These are phyloP conservation scores for Cydia splendana DNA, from an alignment of 1,140 invertebrate genomes.

Conservation along the genomic window DNA sequence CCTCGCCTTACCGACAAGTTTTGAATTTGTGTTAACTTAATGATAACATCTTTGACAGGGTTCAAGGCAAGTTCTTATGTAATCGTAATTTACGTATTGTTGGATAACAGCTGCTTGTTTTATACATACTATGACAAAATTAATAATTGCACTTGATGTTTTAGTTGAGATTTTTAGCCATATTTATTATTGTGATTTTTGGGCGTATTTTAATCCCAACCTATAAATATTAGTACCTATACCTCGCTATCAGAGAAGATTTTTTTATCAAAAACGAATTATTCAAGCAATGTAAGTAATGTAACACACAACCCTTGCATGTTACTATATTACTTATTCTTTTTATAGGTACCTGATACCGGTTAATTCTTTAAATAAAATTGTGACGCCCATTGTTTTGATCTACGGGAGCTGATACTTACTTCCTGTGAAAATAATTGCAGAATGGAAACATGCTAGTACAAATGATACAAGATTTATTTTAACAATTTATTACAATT, in stretches of 20 bases:
- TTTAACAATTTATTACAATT: no score
- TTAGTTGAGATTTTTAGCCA: background rate
- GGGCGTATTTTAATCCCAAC: background rate
- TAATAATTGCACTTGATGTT: background rate
- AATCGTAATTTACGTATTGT: slow-evolving; percentile 49
- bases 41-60: slow-evolving; percentile 42
- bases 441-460: no score
- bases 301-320: no score
- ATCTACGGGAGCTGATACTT: no score
- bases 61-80: slow-evolving; percentile 60
- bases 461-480: no score
- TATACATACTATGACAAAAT: background rate
- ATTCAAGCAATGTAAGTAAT: no score
- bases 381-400: no score
- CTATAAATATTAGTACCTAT: background rate
- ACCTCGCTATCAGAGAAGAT: background rate
- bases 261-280: no score
- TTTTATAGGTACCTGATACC: no score
- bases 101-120: background rate
- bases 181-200: background rate
- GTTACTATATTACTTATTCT: no score
- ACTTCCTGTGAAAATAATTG: no score
- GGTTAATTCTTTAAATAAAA: no score
- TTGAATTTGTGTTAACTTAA: slow-evolving; percentile 32
- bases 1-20: slow-evolving; percentile 15